Evolutionary conservation across 2,113 vertebrate genomes (phyloP).

Genomic region (Vulpes ferrilata): DNA sequence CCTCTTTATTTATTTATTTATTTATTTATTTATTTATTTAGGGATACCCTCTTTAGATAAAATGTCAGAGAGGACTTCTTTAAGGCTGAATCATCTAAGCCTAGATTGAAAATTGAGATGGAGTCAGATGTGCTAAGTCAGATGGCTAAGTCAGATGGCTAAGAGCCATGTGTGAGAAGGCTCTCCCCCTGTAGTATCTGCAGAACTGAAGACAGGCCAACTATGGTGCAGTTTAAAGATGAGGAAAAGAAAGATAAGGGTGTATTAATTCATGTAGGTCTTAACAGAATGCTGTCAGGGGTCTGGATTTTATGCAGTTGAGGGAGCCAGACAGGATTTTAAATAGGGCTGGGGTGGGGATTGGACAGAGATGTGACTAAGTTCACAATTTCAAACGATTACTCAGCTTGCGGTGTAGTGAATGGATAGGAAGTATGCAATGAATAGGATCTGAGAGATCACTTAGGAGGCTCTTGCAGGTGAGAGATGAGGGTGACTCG

Average conservation of each 20-base stretch:
- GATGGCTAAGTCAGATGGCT: neutral
- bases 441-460: neutral
- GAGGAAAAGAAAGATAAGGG: neutral
- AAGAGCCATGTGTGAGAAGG: neutral
- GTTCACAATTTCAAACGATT: neutral
- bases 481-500: neutral
- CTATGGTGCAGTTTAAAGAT: neutral
- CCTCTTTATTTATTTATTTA: neutral
- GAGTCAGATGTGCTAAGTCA: neutral
- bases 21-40: too few species aligned
- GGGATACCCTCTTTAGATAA: neutral
- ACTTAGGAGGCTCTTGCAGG: neutral
- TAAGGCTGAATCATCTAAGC: neutral
- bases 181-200: neutral
- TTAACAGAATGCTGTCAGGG: neutral
- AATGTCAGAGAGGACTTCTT: neutral
- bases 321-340: neutral
- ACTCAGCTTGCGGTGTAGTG: neutral
- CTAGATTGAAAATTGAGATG: neutral
- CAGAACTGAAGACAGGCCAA: neutral
- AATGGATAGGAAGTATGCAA: neutral
- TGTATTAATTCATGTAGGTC: neutral
- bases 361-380: neutral
- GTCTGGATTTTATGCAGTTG: neutral
- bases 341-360: neutral